phyloP scores from a whole-genome alignment of 1,140 invertebrate species.

The Orussus abietinus region DNA sequence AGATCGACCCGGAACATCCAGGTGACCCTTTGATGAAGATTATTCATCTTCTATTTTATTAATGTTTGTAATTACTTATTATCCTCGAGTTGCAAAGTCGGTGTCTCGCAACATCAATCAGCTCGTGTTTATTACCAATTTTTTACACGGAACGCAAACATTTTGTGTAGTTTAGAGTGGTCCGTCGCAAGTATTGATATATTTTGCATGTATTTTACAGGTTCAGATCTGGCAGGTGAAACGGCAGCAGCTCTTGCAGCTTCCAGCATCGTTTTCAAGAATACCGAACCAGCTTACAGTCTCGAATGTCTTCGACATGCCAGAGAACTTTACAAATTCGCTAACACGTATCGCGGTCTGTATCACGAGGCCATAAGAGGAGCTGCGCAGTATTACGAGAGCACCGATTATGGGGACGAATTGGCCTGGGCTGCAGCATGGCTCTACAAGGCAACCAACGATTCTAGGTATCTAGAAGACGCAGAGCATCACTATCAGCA shows the following conservation, averaged over 20 bases:
- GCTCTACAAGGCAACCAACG: conserved; percentile 60
- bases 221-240: conserved; percentile 63
- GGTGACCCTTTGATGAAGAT: too few relatives aligned
- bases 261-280: conserved; percentile 53
- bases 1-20: conserved; percentile 56
- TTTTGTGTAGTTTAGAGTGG: too few relatives aligned
- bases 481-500: conserved; percentile 54
- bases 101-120: too few relatives aligned
- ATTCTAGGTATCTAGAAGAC: conserved; percentile 54
- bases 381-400: conserved; percentile 58
- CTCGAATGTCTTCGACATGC: conserved; percentile 53
- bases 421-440: conserved; percentile 62
- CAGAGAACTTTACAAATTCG: conserved; percentile 60
- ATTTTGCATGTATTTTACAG: conserved; percentile 33
- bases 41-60: too few relatives aligned
- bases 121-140: too few relatives aligned
- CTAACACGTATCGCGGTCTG: conserved; percentile 54
- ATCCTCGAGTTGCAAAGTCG: too few relatives aligned
- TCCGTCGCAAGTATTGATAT: too few relatives aligned
- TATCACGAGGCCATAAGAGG: conserved; percentile 59
- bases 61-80: too few relatives aligned
- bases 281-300: conserved; percentile 53
- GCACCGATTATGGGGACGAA: conserved; percentile 60
- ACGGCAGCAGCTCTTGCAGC: conserved; percentile 61
- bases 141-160: too few relatives aligned